Percentiles rank a stretch among this genome's conserved stretches.
These are phyloP conservation scores for Microplitis mediator DNA, from an alignment of 1,140 invertebrate genomes.

Conservation along the genomic window DNA sequence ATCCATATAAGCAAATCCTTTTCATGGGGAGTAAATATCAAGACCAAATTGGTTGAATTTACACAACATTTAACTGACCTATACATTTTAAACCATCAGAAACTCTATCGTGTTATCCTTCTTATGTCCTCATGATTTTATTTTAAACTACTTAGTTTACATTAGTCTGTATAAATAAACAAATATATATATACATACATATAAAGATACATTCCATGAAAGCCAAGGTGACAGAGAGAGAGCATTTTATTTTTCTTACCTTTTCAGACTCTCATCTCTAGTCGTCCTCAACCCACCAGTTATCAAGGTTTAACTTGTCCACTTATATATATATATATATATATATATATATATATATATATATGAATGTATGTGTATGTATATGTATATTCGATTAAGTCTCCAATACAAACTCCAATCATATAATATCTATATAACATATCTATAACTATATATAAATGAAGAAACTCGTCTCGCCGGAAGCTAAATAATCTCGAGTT, in stretches of 20 bases:
- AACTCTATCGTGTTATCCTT: background rate
- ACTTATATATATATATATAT: background rate
- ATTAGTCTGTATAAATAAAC: too few species aligned
- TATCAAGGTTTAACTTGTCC: slow-evolving; percentile 25
- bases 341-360: too few species aligned
- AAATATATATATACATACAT: too few species aligned
- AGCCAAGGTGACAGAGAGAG: slow-evolving; percentile 41
- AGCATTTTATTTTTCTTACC: slow-evolving; percentile 5
- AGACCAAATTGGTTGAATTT: background rate
- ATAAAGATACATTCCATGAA: slow-evolving; percentile 37
- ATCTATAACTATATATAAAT: too few species aligned
- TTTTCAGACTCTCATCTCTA: background rate
- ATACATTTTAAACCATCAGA: background rate
- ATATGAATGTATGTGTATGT: too few species aligned
- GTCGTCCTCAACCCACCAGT: slow-evolving; percentile 25
- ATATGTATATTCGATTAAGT: background rate
- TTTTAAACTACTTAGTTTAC: too few species aligned
- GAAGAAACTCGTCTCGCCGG: slow-evolving; percentile 4
- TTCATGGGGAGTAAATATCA: background rate
- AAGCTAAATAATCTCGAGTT: background rate
- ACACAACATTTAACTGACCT: slow-evolving; percentile 19
- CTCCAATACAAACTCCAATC: background rate
- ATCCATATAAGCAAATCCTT: background rate
- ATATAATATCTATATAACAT: background rate
- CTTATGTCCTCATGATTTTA: too few species aligned